These are phyloP conservation scores for Torymus auratus DNA, from an alignment of 2,888 invertebrate genomes.

Conservation along the genomic window DNA sequence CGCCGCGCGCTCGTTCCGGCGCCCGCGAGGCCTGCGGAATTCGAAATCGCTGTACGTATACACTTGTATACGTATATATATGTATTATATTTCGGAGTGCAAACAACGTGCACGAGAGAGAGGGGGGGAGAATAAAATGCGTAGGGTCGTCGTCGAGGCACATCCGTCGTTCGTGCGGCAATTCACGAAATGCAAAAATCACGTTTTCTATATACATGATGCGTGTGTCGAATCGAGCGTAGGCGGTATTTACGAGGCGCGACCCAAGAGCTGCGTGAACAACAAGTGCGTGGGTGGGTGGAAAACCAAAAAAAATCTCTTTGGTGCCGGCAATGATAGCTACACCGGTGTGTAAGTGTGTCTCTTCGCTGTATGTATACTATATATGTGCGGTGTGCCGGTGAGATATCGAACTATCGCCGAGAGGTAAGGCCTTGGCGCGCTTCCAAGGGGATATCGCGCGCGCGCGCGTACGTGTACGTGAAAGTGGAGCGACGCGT, in stretches of 20 bases:
- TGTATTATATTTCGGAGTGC: neutral
- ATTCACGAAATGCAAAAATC: slow-evolving; percentile 25
- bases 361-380: neutral
- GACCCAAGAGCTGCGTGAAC: neutral
- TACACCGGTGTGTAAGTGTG: slow-evolving; percentile 4
- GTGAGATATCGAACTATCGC: slow-evolving; percentile 45
- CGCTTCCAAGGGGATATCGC: slow-evolving; percentile 34
- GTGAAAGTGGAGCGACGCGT: slow-evolving; percentile 31
- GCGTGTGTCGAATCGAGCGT: neutral
- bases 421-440: slow-evolving; percentile 15
- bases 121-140: slow-evolving; percentile 5
- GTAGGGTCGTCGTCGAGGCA: neutral
- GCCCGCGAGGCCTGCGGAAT: neutral
- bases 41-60: neutral
- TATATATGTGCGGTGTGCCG: too few species aligned
- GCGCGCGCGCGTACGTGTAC: neutral
- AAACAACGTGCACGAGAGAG: neutral
- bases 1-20: neutral
- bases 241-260: neutral
- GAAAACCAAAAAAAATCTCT: neutral
- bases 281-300: neutral
- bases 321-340: neutral
- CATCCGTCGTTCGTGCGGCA: neutral
- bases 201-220: neutral
- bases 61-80: neutral